phyloP scores from a whole-genome alignment of 2,113 vertebrate species.

The human (Homo sapiens) region DNA sequence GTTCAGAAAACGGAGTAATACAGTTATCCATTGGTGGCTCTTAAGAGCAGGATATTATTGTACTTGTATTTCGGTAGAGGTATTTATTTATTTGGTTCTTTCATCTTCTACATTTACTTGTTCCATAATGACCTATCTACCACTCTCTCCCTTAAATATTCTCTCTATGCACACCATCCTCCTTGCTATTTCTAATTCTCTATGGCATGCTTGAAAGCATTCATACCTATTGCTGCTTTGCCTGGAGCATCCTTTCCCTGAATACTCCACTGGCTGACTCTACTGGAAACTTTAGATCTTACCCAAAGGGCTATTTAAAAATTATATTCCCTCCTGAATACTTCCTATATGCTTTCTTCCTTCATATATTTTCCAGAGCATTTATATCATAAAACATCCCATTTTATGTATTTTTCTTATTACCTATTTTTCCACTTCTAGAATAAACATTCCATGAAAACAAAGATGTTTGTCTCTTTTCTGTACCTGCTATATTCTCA shows the following conservation, averaged over 20 bases:
- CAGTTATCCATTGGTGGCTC: neutral
- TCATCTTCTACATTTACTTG: neutral
- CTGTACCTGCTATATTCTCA: conserved; percentile 36
- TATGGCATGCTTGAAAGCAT: neutral
- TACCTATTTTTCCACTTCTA: conserved; percentile 17
- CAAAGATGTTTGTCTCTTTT: conserved; percentile 17
- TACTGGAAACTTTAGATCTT: neutral
- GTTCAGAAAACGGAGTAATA: neutral
- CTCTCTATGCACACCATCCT: neutral
- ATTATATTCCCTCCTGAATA: neutral
- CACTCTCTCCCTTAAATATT: neutral
- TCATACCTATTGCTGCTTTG: neutral
- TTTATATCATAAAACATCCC: neutral
- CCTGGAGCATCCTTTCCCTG: neutral
- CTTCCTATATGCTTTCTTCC: neutral
- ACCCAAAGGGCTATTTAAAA: conserved; percentile 31
- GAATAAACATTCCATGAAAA: conserved; percentile 31
- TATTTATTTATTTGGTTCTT: neutral
- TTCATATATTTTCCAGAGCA: neutral
- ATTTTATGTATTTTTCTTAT: conserved; percentile 36
- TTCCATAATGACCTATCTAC: neutral
- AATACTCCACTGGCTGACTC: neutral
- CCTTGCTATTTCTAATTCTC: neutral
- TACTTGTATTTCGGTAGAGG: neutral
- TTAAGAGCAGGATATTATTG: neutral